Conservation (phyloP, 2,113 vertebrate species). For the cat (Felis catus) region DNA sequence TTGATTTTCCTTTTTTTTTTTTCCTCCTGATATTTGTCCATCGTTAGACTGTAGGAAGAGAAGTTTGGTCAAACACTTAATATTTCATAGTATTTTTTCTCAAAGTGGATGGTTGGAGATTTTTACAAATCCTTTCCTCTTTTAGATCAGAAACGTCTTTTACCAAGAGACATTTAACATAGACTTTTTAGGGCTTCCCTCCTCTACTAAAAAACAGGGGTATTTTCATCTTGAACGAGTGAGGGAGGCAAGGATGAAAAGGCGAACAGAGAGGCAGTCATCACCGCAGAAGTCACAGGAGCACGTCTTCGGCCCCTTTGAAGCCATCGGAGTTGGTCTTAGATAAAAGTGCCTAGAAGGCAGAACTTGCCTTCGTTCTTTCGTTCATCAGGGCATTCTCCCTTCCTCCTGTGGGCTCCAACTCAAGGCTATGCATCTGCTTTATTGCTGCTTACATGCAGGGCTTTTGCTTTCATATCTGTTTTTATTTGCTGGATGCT, state of each 20-base stretch:
- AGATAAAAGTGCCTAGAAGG: neutral
- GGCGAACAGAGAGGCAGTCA: neutral
- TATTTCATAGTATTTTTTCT: slow-evolving; percentile 8
- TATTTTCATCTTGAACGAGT: neutral
- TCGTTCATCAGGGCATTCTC: neutral
- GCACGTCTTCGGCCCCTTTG: neutral
- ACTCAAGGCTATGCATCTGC: neutral
- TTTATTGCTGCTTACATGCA: neutral
- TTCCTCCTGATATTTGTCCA: neutral
- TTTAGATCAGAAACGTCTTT: slow-evolving; percentile 11
- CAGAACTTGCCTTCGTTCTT: neutral
- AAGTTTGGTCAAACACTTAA: neutral
- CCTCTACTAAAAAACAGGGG: neutral
- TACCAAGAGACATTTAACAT: neutral
- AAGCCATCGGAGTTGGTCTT: neutral
- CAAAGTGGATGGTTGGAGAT: neutral
- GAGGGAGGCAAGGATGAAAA: neutral
- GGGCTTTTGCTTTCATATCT: neutral
- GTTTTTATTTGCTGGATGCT: neutral
- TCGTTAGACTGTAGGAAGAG: neutral
- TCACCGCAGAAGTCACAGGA: neutral
- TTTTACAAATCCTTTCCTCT: neutral
- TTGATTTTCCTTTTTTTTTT: neutral
- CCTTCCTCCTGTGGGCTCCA: neutral
- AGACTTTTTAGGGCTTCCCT: neutral